Base-by-base conservation (phyloP, 2,888 invertebrate genomes). In the Adelphocoris suturalis region DNA sequence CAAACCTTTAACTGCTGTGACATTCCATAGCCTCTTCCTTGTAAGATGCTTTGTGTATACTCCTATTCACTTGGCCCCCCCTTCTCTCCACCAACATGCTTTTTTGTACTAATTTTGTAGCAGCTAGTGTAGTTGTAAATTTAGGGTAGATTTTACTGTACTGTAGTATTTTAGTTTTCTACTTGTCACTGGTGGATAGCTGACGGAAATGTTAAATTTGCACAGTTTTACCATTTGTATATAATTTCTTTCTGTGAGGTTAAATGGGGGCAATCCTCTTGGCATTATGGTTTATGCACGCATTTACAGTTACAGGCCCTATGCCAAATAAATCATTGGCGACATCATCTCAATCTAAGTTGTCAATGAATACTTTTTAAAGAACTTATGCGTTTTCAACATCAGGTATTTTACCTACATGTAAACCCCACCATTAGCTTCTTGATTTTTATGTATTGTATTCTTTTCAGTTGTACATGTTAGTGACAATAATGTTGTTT, bases 401-500 rank as follows among this genome's bases (percentile, higher is more conserved):
- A 16, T 7, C 13, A 27, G 57, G 37, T 23, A 47, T 9, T 19
- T 48, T 7, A 37, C 48, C 48, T 61, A 19, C 48, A 89, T 75
- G 37, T 37, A 47, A 81, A 46, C 90, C 47, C 75, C 37, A 75
- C 78, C 86, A 61, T 78, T 76, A 55, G 27, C 16, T 28, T 23
- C 68, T 89, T 75, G 55, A 88, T 85, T 85, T 61, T 90, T 80
- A 47, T 81, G 78, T 85, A 27, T 86, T 76, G 16, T n/a, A 47
- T 48, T 80, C 57, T 11, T 27, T 78, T 88, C 78, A 68, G 47
- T 78, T 88, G 80, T 88, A 91, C 90, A 89, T 90, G 89, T 91
- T 91, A 91, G 90, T 91, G 91, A 91, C 91, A 91, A 91, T 91
- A 91, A 91, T 90, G 90, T 87, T 86, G 81, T 90, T 90, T 78